A percentile compares a stretch with the other conserved stretches of the same genome.
Evolutionary conservation across 2,888 invertebrate species (phyloP).

Genomic region (Teinopalpus imperialis): DNA sequence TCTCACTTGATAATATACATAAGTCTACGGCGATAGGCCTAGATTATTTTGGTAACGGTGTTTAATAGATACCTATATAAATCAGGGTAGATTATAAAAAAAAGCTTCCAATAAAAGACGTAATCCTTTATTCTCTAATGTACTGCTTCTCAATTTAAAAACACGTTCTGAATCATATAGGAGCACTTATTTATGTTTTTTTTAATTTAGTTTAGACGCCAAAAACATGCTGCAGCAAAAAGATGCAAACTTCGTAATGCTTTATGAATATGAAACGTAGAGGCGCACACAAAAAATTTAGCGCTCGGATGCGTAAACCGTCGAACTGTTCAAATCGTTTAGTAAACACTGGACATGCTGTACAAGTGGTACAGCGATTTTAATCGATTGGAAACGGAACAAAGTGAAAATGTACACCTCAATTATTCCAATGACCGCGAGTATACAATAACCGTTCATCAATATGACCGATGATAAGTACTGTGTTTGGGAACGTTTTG

Average conservation of each 20-base stretch:
- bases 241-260: conserved; percentile 19
- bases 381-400: conserved; percentile 82
- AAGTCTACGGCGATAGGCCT: too few relatives aligned
- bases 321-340: conserved; percentile 79
- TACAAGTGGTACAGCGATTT: conserved; percentile 79
- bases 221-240: conserved; percentile 11
- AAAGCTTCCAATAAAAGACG: too few relatives aligned
- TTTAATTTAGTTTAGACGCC: not conserved
- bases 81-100: too few relatives aligned
- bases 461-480: conserved; percentile 43
- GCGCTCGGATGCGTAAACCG: conserved; percentile 63
- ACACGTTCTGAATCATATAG: too few relatives aligned
- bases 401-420: conserved; percentile 82
- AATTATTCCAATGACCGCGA: conserved; percentile 75
- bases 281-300: conserved; percentile 45
- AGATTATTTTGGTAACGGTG: too few relatives aligned
- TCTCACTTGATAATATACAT: too few relatives aligned
- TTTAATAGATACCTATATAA: too few relatives aligned
- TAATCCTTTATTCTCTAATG: too few relatives aligned
- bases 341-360: conserved; percentile 78
- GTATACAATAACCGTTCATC: conserved; percentile 72
- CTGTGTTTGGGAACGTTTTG: conserved; percentile 3
- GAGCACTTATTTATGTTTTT: not conserved
- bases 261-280: conserved; percentile 26
- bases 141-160: too few relatives aligned